A percentile compares a stretch with the other conserved stretches of the same genome.
phyloP scores from a whole-genome alignment of 2,888 invertebrate genomes.

The Papilio demoleus region DNA sequence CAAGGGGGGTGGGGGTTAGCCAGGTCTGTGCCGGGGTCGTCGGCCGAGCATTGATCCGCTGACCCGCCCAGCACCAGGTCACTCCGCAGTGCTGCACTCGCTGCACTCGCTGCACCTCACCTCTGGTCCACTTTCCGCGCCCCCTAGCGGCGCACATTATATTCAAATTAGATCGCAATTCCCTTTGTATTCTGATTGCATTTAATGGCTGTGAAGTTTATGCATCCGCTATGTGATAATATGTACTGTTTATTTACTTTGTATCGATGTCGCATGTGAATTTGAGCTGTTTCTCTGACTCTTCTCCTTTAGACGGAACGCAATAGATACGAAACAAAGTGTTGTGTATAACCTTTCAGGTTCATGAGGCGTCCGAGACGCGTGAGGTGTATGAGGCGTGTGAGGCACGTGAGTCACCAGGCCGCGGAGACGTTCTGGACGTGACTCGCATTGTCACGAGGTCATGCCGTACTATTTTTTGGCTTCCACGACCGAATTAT shows the following conservation, averaged over 20 bases:
- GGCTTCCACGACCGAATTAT: background rate
- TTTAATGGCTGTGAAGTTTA: background rate
- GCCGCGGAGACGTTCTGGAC: constrained; percentile 9
- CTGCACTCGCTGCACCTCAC: constrained; percentile 3
- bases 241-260: background rate
- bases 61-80: constrained; percentile 22
- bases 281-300: background rate
- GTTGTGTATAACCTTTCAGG: no score
- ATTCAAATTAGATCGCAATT: background rate
- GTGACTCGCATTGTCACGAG: constrained; percentile 14
- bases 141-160: background rate
- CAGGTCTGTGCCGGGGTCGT: background rate
- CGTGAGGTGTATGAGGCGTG: background rate
- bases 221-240: constrained; percentile 4
- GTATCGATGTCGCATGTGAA: background rate
- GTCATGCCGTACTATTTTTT: constrained; percentile 10
- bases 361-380: background rate
- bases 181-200: background rate
- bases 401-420: constrained; percentile 3
- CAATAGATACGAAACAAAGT: background rate
- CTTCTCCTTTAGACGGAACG: background rate
- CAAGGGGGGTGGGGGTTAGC: background rate
- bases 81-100: constrained; percentile 27
- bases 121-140: background rate
- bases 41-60: constrained; percentile 12